Conservation (phyloP, 1,140 invertebrate genomes). For the Caenorhabditis inopinata region DNA sequence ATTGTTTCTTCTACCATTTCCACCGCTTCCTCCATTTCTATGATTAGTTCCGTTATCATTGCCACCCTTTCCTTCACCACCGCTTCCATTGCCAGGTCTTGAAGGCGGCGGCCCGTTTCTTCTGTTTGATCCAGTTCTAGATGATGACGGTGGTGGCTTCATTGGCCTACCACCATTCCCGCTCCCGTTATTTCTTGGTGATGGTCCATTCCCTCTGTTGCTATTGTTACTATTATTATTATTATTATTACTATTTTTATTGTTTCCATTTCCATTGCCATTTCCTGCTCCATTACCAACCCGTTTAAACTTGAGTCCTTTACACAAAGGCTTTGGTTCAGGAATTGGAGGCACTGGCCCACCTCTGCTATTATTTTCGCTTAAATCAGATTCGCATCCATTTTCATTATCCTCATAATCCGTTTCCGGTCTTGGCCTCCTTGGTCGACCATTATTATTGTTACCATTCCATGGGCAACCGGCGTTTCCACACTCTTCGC, state of each 20-base stretch:
- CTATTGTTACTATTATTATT: background rate
- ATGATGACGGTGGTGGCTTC: background rate
- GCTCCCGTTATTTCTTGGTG: background rate
- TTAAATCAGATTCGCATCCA: conserved; percentile 29
- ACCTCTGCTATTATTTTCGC: conserved; percentile 1
- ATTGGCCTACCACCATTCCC: background rate
- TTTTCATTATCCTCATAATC: conserved; percentile 17
- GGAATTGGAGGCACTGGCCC: conserved; percentile 1
- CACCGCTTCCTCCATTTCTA: background rate
- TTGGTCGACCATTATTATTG: background rate
- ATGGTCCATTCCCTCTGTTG: background rate
- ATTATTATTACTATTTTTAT: background rate
- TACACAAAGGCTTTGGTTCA: conserved; percentile 1
- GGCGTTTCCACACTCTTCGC: background rate
- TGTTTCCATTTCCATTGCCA: background rate
- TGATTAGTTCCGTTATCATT: too few species aligned
- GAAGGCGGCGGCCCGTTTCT: background rate
- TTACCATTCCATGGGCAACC: conserved; percentile 4
- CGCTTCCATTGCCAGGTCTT: background rate
- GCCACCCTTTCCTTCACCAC: background rate
- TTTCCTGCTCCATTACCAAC: background rate
- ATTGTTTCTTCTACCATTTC: background rate
- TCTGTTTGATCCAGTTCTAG: conserved; percentile 8
- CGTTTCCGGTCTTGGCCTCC: background rate
- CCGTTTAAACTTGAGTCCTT: background rate